A percentile compares a stretch with the other conserved stretches of the same genome.
phyloP scores from a whole-genome alignment of 2,888 invertebrate species.

The Drosophila koepferae region DNA sequence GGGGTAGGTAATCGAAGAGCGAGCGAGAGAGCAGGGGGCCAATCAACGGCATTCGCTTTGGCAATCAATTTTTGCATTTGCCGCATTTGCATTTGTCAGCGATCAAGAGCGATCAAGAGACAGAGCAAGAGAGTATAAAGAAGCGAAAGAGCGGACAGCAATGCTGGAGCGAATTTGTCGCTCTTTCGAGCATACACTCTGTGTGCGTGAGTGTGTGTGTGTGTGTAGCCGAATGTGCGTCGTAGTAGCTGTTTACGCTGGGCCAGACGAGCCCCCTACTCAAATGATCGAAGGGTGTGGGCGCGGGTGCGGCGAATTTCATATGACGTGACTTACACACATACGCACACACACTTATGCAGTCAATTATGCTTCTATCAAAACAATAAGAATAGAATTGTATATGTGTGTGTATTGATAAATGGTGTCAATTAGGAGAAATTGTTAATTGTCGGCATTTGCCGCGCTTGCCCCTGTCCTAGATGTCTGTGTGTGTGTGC shows the following conservation, averaged over 20 bases:
- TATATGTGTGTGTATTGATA: conserved; percentile 14
- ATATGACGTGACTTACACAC: conserved; percentile 35
- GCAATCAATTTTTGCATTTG: conserved; percentile 51
- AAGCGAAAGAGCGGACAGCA: conserved; percentile 34
- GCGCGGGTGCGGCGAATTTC: conserved; percentile 39
- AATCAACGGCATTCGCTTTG: conserved; percentile 57
- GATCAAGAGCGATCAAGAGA: conserved; percentile 30
- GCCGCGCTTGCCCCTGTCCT: conserved; percentile 57
- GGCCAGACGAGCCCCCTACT: conserved; percentile 70
- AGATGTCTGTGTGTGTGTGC: conserved; percentile 30
- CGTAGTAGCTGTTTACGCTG: conserved; percentile 44
- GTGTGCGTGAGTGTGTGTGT: conserved; percentile 13
- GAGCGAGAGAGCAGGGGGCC: conserved; percentile 24
- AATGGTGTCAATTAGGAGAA: conserved; percentile 61
- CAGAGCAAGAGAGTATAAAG: conserved; percentile 17
- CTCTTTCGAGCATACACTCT: conserved; percentile 37
- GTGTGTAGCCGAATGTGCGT: conserved; percentile 32
- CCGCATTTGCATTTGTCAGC: conserved; percentile 52
- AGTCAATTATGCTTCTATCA: conserved; percentile 53
- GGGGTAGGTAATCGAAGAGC: neutral
- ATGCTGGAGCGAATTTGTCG: conserved; percentile 32
- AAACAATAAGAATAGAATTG: conserved; percentile 27
- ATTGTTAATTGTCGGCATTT: conserved; percentile 57
- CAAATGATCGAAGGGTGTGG: conserved; percentile 47
- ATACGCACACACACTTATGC: conserved; percentile 23